These are phyloP conservation scores for Andrena cerasifolii DNA, from an alignment of 1,140 invertebrate species.

Conservation along the genomic window DNA sequence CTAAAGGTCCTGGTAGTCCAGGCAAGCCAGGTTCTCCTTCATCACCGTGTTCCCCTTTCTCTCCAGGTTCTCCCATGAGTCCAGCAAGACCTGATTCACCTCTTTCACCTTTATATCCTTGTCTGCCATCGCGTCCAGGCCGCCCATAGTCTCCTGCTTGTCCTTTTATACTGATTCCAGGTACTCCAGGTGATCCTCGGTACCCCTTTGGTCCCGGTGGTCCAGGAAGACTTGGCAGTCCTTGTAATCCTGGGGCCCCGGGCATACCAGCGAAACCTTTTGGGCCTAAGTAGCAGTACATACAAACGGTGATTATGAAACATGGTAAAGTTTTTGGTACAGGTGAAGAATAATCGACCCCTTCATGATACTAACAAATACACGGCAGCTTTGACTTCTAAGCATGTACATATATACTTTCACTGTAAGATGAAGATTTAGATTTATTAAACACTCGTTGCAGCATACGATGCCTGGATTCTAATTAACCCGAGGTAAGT, in stretches of 20 bases:
- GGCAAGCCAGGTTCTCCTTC: constrained; percentile 81
- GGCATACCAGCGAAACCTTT: constrained; percentile 74
- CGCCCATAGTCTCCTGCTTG: constrained; percentile 80
- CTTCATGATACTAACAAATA: too few species aligned
- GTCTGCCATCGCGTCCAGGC: constrained; percentile 76
- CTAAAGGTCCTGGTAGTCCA: constrained; percentile 80
- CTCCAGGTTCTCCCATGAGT: constrained; percentile 70
- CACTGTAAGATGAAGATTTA: too few species aligned
- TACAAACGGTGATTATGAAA: not conserved
- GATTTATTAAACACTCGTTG: too few species aligned
- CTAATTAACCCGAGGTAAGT: too few species aligned
- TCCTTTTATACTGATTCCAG: constrained; percentile 80
- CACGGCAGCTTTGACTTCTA: too few species aligned
- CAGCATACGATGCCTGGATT: too few species aligned
- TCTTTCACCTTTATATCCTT: constrained; percentile 77
- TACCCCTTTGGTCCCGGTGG: constrained; percentile 82
- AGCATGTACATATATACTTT: too few species aligned
- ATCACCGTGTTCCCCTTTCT: constrained; percentile 81
- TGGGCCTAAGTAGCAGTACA: constrained; percentile 56
- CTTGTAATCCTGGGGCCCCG: constrained; percentile 81
- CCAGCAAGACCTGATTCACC: constrained; percentile 72
- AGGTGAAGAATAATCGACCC: too few species aligned
- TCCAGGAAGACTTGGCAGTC: constrained; percentile 81
- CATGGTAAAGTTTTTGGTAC: not conserved
- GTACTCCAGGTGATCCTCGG: constrained; percentile 71